Evolutionary conservation across 2,113 vertebrate species (phyloP), one percentile per base, ranked within the genome.

Genomic region (Vicugna pacos): DNA sequence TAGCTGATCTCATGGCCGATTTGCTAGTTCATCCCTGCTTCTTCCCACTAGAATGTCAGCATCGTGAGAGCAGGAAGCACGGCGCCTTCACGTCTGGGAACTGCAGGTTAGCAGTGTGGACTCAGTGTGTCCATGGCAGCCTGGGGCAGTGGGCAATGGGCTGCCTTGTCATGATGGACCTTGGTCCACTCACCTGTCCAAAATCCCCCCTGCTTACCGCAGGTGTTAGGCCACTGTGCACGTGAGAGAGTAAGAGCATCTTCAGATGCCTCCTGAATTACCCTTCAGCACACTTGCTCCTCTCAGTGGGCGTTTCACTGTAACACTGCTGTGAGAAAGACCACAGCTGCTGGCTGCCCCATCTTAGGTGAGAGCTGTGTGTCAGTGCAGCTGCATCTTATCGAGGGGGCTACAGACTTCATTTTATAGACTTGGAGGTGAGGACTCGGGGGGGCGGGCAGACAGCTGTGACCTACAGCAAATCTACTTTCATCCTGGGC

Each of bases 11-110:
- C 22, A 8, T 5, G 58, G 4, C 14, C 24, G 8, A 35, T 2
- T 35, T 13, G 7, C 42, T 26, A 2, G 3, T 20, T 77, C 60
- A 12, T 16, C 1, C 11, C 10, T 19, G 70, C 50, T 28, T 62
- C 28, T 17, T 67, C 24, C 42, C 6, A 2, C 65, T 16, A 4
- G 58, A 9, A n/a, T 3, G 0, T 19, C 12, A 8, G 65, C 64
- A 8, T 17, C 24, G 0, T 4, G 30, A n/a, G 26, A 8, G 54
- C 67, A 32, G 58, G 48, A 22, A 16, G 11, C 67, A 5, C 14
- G 0, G 73, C 1, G 13, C 0, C 3, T 56, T 28, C n/a, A 54
- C 4, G 0, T 52, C 42, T 0, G 1, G 38, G 64, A 19, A 0
- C 3, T 2, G 8, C 8, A 26, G 38, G 15, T 1, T 8, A 9